Evolutionary conservation across 2,888 invertebrate species (phyloP).

Genomic region (Cerastis leucographa): DNA sequence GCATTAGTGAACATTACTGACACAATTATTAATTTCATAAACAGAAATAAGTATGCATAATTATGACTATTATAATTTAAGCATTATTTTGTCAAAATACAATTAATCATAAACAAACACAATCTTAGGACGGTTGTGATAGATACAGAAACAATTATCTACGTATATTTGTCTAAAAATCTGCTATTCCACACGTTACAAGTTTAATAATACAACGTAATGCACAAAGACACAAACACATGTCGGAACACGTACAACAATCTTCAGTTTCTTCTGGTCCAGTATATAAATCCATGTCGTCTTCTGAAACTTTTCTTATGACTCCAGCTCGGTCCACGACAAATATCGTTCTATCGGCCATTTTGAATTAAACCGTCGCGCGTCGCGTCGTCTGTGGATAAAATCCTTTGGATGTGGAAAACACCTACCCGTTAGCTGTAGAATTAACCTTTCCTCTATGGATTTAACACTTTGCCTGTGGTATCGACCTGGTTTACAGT

Average conservation of each 20-base stretch:
- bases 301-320: background rate
- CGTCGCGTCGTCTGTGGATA: too few relatives aligned
- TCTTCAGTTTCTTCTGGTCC: background rate
- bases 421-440: too few relatives aligned
- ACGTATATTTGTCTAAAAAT: background rate
- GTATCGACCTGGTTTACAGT: background rate
- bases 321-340: conserved; percentile 6
- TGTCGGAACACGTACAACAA: background rate
- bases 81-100: too few relatives aligned
- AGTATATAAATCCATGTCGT: background rate
- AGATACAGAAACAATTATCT: background rate
- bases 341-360: background rate
- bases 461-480: background rate
- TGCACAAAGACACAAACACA: background rate
- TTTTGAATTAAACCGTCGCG: background rate
- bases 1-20: too few relatives aligned
- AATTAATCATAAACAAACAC: too few relatives aligned
- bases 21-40: too few relatives aligned
- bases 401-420: background rate
- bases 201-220: background rate
- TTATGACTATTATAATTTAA: too few relatives aligned
- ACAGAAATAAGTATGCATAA: too few relatives aligned
- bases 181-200: background rate
- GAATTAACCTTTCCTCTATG: background rate
- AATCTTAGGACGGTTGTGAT: too few relatives aligned